These are phyloP conservation scores for Folsomia manolachei DNA, from an alignment of 2,888 invertebrate species.

Conservation along the genomic window DNA sequence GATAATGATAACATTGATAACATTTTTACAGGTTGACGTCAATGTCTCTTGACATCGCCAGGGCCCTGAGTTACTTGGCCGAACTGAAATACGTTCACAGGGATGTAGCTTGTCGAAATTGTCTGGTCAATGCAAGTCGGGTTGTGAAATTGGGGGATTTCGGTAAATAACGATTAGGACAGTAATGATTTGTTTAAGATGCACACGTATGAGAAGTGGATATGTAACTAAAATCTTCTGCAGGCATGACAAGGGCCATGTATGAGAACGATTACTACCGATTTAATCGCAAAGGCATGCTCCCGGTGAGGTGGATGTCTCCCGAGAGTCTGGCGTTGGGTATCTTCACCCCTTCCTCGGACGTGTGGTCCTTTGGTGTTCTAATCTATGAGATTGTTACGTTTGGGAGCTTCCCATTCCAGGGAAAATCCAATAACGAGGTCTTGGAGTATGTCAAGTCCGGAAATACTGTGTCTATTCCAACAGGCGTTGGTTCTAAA, in stretches of 20 bases:
- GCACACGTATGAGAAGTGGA: too few relatives aligned
- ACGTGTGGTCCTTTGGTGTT: conserved; percentile 88
- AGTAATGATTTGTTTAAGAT: too few relatives aligned
- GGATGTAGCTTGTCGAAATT: conserved; percentile 78
- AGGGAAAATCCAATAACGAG: conserved; percentile 56
- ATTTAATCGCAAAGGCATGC: conserved; percentile 80
- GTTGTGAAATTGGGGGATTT: conserved; percentile 78
- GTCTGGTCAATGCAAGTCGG: conserved; percentile 70
- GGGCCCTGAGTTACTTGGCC: conserved; percentile 79
- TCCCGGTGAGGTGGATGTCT: conserved; percentile 91
- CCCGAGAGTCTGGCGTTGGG: conserved; percentile 81
- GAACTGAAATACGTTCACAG: conserved; percentile 82
- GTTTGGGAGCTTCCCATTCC: conserved; percentile 87
- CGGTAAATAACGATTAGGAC: conserved; percentile 68
- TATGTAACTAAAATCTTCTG: not conserved
- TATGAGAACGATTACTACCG: conserved; percentile 89
- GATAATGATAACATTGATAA: too few relatives aligned
- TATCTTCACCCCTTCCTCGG: conserved; percentile 79
- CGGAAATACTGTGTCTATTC: conserved; percentile 71
- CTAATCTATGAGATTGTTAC: conserved; percentile 79
- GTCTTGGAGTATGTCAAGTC: conserved; percentile 69
- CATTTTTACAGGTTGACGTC: too few relatives aligned
- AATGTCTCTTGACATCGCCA: conserved; percentile 84
- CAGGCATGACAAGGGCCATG: conserved; percentile 67
- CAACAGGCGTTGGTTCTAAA: conserved; percentile 72